phyloP scores from a whole-genome alignment of 2,797 vertebrate species.

The Spea hammondii region DNA sequence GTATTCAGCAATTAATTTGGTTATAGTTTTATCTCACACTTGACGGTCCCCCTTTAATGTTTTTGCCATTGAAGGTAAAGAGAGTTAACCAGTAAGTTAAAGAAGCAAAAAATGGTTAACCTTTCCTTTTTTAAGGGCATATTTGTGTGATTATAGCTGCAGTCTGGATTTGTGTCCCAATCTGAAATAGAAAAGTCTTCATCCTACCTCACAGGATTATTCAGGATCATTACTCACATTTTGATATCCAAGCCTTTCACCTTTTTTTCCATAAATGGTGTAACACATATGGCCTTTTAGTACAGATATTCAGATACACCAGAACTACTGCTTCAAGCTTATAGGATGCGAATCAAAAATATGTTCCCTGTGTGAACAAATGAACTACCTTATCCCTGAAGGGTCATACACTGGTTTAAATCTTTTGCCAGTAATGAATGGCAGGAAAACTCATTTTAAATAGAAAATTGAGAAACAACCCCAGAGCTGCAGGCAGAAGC shows the following conservation, averaged over 20 bases:
- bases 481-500: slow-evolving; percentile 38
- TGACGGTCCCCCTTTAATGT: too few species aligned
- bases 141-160: not conserved
- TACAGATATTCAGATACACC: slow-evolving; percentile 14
- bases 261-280: slow-evolving; percentile 11
- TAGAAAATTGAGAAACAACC: slow-evolving; percentile 50
- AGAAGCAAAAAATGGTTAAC: too few species aligned
- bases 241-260: slow-evolving; percentile 22
- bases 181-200: not conserved
- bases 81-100: too few species aligned
- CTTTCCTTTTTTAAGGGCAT: too few species aligned
- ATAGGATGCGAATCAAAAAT: slow-evolving; percentile 34
- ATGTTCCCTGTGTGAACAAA: slow-evolving; percentile 29
- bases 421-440: slow-evolving; percentile 52
- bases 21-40: too few species aligned
- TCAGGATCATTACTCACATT: slow-evolving; percentile 41
- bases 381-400: slow-evolving; percentile 40
- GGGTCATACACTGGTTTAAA: slow-evolving; percentile 45
- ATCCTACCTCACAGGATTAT: slow-evolving; percentile 41
- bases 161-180: slow-evolving; percentile 8
- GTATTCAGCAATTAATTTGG: too few species aligned
- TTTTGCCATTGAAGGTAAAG: too few species aligned
- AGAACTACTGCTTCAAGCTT: slow-evolving; percentile 36
- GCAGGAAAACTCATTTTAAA: slow-evolving; percentile 51
- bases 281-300: slow-evolving; percentile 28